A percentile compares a stretch with the other conserved stretches of the same genome.
These are phyloP conservation scores for Heterotilapia buettikoferi DNA, from an alignment of 2,113 vertebrate genomes.

Conservation along the genomic window DNA sequence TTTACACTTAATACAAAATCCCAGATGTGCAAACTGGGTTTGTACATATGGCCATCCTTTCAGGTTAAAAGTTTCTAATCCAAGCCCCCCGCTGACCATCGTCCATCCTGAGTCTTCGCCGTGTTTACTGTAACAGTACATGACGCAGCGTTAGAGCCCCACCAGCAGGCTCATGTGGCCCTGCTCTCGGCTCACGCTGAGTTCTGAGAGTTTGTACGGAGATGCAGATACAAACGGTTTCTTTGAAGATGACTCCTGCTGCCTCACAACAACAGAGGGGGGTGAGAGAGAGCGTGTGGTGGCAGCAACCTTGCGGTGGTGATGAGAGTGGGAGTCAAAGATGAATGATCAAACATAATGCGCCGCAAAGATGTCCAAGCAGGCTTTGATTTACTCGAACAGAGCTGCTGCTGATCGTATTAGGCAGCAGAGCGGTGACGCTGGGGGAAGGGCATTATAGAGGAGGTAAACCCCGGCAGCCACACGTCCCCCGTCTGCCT, in stretches of 20 bases:
- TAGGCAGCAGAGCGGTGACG: no score
- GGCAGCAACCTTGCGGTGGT: neutral
- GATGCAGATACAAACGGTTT: neutral
- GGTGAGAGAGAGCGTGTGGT: neutral
- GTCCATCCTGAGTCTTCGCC: neutral
- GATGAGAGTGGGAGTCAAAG: neutral
- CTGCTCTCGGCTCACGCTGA: neutral
- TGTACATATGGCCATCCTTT: neutral
- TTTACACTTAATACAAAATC: neutral
- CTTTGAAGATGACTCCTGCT: constrained; percentile 48
- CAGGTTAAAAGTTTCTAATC: neutral
- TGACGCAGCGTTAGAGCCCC: neutral
- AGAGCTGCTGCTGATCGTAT: neutral
- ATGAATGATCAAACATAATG: neutral
- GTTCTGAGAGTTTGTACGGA: constrained; percentile 1
- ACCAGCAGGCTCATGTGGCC: neutral
- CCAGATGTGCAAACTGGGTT: neutral
- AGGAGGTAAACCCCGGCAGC: neutral
- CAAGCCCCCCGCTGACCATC: neutral
- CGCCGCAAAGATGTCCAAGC: neutral
- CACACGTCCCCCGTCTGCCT: neutral
- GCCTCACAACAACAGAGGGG: neutral
- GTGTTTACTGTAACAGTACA: neutral
- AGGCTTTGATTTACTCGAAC: neutral
- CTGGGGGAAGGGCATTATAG: neutral